Base-by-base conservation (phyloP, 2,797 vertebrate genomes). In the Gambelia wislizenii region DNA sequence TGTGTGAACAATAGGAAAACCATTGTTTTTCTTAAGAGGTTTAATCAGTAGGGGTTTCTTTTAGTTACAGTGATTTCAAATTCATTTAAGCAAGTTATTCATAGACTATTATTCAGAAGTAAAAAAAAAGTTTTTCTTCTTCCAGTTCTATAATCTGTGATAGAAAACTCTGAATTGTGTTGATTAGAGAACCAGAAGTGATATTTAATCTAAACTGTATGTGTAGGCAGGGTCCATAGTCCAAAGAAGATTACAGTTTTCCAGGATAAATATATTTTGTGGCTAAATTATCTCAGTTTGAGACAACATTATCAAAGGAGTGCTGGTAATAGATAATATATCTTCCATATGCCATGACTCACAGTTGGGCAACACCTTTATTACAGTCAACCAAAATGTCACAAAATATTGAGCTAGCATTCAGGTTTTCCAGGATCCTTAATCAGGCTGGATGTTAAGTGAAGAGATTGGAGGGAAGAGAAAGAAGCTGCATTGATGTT, bases 1-100 rank as follows among this genome's bases (percentile, higher is more conserved):
- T 33, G 52, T 42, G 27, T 16, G 2, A 80, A 25, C 33, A 22
- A 33, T 56, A 13, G 44, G n/a, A n/a, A 72, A 72, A 27, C 8
- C 30, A 84, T 33, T 84, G 25, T 59, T 36, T 36, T 82, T 91
- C 84, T 78, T 36, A 64, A 6, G 88, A 86, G 6, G 22, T 44
- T 80, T n/a, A 33, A 42, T 74, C 25, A 56, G n/a, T 2, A 39
- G 56, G 54, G 16, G 10, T 6, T 85, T 85, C 64, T 64, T 36
- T 20, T 54, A 9, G 3, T 59, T 56, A 20, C 22, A 56, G 6
- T 72, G 33, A 39, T 72, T 72, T 72, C 70, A 61, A 61, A 36
- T 44, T 52, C 30, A 83, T n/a, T 83, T 67, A 3, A 3, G 30
- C 44, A 47, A 49, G 18, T 84, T 74, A 72, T n/a, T 27, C 6